A percentile compares a stretch with the other conserved stretches of the same genome.
These are phyloP conservation scores for Sakesphorus luctuosus DNA, from an alignment of 2,113 vertebrate genomes.

Conservation along the genomic window DNA sequence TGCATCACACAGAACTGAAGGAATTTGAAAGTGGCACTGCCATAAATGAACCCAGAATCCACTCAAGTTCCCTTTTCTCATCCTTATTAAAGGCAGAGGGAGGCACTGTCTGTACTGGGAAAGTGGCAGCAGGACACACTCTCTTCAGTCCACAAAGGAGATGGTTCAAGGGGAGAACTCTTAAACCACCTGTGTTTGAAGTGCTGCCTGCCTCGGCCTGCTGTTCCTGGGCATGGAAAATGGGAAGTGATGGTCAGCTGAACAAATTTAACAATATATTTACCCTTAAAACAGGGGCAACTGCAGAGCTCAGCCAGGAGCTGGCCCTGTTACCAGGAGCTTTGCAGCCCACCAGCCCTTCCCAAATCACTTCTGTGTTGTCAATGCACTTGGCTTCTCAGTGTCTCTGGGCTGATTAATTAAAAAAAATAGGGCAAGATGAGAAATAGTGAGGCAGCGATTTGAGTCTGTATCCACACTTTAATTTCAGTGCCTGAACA, in stretches of 20 bases:
- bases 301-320: background rate
- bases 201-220: background rate
- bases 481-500: fast-evolving
- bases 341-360: background rate
- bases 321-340: background rate
- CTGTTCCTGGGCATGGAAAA: background rate
- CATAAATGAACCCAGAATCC: background rate
- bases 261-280: background rate
- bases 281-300: background rate
- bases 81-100: background rate
- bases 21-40: background rate
- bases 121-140: fast-evolving
- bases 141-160: background rate
- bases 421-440: background rate
- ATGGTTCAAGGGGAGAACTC: fast-evolving
- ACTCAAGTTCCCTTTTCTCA: background rate
- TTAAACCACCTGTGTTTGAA: background rate
- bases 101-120: background rate
- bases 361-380: background rate
- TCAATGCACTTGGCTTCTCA: background rate
- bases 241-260: background rate
- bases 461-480: fast-evolving
- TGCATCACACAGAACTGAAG: background rate
- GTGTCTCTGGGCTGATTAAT: background rate
- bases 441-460: fast-evolving